Conservation (phyloP, 2,797 vertebrate genomes). For the Eptatretus atami region DNA sequence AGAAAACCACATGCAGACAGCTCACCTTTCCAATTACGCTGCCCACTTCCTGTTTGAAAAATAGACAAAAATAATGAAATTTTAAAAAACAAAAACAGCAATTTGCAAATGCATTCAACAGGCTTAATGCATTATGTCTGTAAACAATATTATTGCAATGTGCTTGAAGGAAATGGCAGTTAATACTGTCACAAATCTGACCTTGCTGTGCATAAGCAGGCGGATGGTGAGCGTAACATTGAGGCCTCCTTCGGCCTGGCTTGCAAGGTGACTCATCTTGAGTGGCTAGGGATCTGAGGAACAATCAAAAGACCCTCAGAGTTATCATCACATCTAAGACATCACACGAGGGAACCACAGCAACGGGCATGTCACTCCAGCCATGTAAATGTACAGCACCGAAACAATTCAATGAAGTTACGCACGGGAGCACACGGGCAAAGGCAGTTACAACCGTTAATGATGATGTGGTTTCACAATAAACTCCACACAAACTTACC, state of each 20-base stretch:
- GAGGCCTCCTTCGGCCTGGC: constrained; percentile 4
- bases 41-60: constrained; percentile 4
- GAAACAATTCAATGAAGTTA: no score
- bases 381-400: no score
- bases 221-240: constrained; percentile 4
- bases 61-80: neutral
- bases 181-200: neutral
- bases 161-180: no score
- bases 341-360: no score
- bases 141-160: neutral
- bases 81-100: neutral
- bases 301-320: no score
- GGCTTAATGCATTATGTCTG: neutral
- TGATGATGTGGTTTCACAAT: no score
- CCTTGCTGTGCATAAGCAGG: constrained; percentile 5
- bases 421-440: no score
- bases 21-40: constrained; percentile 3
- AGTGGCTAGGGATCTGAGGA: neutral
- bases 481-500: no score
- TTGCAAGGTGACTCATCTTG: constrained; percentile 4
- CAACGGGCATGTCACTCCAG: no score
- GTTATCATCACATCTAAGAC: no score
- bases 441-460: no score
- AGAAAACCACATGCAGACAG: no score
- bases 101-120: neutral